These are phyloP conservation scores for Dryomyza anilis DNA, from an alignment of 2,888 invertebrate species.

Conservation along the genomic window DNA sequence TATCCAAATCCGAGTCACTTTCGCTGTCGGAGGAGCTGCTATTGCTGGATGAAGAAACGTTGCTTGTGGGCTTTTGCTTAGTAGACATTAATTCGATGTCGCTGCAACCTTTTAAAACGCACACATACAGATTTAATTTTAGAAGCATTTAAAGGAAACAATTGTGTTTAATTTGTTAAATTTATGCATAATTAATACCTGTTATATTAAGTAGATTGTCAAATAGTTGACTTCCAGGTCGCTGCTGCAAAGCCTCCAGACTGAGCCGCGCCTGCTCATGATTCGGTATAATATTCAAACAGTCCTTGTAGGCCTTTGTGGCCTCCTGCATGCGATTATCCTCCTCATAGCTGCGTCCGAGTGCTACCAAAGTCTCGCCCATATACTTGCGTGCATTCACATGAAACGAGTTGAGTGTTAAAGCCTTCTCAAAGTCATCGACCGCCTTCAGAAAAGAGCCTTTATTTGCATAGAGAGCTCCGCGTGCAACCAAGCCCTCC, in stretches of 20 bases:
- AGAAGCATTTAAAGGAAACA: not conserved
- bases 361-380: conserved; percentile 88
- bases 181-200: conserved; percentile 25
- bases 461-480: conserved; percentile 91
- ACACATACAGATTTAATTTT: too few species aligned
- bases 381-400: conserved; percentile 93
- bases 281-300: conserved; percentile 80
- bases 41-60: conserved; percentile 43
- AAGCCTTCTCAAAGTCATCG: conserved; percentile 90
- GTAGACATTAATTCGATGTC: conserved; percentile 60
- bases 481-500: conserved; percentile 89
- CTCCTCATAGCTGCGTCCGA: conserved; percentile 87
- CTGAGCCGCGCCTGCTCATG: conserved; percentile 88
- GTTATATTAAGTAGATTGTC: conserved; percentile 30
- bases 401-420: conserved; percentile 87
- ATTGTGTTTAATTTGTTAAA: too few species aligned
- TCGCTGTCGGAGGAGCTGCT: conserved; percentile 37
- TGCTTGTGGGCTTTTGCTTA: conserved; percentile 25
- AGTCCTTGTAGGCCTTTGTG: conserved; percentile 82
- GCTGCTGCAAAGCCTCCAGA: conserved; percentile 78
- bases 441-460: conserved; percentile 93
- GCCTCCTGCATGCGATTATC: conserved; percentile 86
- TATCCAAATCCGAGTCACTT: conserved; percentile 31
- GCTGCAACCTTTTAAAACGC: conserved; percentile 21
- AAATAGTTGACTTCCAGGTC: conserved; percentile 51